Percentiles rank a stretch among this genome's conserved stretches.
These are phyloP conservation scores for Apodemus speciosus DNA, from an alignment of 2,113 vertebrate species.

Conservation along the genomic window DNA sequence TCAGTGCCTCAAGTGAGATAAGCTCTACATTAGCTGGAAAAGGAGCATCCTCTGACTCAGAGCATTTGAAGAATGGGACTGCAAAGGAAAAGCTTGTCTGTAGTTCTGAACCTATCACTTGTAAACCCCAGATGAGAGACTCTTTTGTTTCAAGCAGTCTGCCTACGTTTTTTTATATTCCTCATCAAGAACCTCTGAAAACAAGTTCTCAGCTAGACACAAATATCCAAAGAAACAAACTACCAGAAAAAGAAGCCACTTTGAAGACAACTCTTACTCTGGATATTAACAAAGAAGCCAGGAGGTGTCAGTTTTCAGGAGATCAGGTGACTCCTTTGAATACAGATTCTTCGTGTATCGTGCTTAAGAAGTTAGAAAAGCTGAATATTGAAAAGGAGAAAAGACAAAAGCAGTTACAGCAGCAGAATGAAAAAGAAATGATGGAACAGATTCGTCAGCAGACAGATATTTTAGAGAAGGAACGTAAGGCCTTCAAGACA, in stretches of 20 bases:
- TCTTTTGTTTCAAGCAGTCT: constrained; percentile 87
- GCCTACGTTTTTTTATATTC: constrained; percentile 95
- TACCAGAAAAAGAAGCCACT: constrained; percentile 70
- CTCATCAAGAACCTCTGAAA: constrained; percentile 83
- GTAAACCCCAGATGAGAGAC: constrained; percentile 81
- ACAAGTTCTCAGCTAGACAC: constrained; percentile 73
- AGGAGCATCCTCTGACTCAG: constrained; percentile 57
- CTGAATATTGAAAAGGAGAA: constrained; percentile 93
- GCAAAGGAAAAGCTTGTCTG: not conserved
- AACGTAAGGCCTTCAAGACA: constrained; percentile 89
- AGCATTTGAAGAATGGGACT: constrained; percentile 71
- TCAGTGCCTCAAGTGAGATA: constrained; percentile 70
- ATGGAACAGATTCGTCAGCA: constrained; percentile 97
- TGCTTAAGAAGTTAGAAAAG: constrained; percentile 92
- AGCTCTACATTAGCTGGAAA: constrained; percentile 31
- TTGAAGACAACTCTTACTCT: not conserved
- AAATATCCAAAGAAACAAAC: constrained; percentile 81
- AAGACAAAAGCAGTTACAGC: constrained; percentile 91
- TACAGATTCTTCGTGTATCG: constrained; percentile 79
- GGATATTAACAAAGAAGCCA: constrained; percentile 62
- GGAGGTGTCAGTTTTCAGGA: constrained; percentile 63
- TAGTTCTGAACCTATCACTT: constrained; percentile 63
- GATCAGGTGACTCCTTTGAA: constrained; percentile 39
- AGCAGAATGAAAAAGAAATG: constrained; percentile 95
- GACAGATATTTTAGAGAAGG: constrained; percentile 91